These are phyloP conservation scores for Andrena bucephala DNA, from an alignment of 2,888 invertebrate species.

Conservation along the genomic window DNA sequence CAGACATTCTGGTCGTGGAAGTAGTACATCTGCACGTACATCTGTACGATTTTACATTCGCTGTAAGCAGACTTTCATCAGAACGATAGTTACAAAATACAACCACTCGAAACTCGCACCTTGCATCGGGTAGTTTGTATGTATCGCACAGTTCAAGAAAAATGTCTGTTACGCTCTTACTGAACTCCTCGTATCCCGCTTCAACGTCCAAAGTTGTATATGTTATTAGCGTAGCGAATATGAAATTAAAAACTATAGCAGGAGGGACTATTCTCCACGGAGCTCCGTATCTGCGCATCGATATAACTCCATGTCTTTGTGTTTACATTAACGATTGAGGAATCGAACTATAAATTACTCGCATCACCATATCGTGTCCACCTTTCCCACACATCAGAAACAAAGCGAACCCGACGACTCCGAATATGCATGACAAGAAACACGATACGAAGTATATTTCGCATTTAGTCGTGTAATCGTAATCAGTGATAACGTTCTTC, in stretches of 20 bases:
- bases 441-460: constrained; percentile 35
- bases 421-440: constrained; percentile 85
- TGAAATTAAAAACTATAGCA: constrained; percentile 72
- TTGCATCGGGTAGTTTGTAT: background rate
- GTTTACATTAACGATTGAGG: constrained; percentile 13
- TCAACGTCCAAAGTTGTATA: constrained; percentile 54
- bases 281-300: constrained; percentile 62
- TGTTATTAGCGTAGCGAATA: constrained; percentile 67
- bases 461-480: constrained; percentile 33
- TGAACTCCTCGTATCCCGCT: constrained; percentile 69
- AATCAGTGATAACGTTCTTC: constrained; percentile 7
- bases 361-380: constrained; percentile 85
- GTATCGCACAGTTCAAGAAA: constrained; percentile 4
- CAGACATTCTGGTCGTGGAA: constrained; percentile 57
- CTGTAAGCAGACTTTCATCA: constrained; percentile 53
- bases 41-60: constrained; percentile 65
- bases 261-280: constrained; percentile 78
- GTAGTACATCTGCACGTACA: constrained; percentile 58
- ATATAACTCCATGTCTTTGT: background rate
- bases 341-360: constrained; percentile 59
- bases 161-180: constrained; percentile 46
- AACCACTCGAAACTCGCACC: background rate
- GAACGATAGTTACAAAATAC: background rate
- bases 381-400: constrained; percentile 87
- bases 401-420: constrained; percentile 86